phyloP scores from a whole-genome alignment of 1,140 invertebrate genomes.

The Drosophila tristis region DNA sequence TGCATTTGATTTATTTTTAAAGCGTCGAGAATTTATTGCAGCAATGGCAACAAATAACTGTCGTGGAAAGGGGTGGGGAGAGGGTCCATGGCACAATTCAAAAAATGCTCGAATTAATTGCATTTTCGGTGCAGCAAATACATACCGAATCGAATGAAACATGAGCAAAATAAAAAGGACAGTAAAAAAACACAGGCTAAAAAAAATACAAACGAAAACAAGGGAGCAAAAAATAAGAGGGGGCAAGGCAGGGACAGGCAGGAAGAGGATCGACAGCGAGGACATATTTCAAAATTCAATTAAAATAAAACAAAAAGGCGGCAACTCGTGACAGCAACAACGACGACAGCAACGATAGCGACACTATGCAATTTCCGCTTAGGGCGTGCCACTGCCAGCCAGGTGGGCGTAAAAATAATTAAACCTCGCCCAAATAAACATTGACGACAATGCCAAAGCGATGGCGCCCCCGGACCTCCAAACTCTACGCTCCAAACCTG shows the following conservation, averaged over 20 bases:
- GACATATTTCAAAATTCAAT: constrained; percentile 81
- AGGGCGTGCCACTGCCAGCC: constrained; percentile 55
- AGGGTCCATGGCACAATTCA: constrained; percentile 60
- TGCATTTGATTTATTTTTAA: constrained; percentile 70
- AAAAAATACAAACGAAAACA: constrained; percentile 15
- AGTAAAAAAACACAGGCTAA: constrained; percentile 12
- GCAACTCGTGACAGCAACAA: constrained; percentile 19
- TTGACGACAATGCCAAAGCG: constrained; percentile 26
- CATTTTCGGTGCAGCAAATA: constrained; percentile 51
- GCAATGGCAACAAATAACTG: constrained; percentile 49
- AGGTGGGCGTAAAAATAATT: constrained; percentile 81
- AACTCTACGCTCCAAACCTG: too few relatives aligned
- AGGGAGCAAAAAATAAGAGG: constrained; percentile 12
- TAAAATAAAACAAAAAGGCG: constrained; percentile 75
- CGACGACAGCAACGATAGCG: constrained; percentile 43
- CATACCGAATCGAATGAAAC: constrained; percentile 15
- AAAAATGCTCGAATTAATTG: constrained; percentile 79
- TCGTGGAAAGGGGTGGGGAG: neutral
- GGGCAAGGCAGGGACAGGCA: neutral
- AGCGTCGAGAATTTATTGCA: constrained; percentile 63
- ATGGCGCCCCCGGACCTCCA: neutral
- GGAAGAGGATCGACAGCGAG: constrained; percentile 7
- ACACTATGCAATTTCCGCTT: constrained; percentile 75
- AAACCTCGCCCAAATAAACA: constrained; percentile 64
- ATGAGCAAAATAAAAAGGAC: too few relatives aligned